A percentile compares a stretch with the other conserved stretches of the same genome.
Conservation (phyloP, 64 coral and sea anemone species). For the Trachythela sp. region DNA sequence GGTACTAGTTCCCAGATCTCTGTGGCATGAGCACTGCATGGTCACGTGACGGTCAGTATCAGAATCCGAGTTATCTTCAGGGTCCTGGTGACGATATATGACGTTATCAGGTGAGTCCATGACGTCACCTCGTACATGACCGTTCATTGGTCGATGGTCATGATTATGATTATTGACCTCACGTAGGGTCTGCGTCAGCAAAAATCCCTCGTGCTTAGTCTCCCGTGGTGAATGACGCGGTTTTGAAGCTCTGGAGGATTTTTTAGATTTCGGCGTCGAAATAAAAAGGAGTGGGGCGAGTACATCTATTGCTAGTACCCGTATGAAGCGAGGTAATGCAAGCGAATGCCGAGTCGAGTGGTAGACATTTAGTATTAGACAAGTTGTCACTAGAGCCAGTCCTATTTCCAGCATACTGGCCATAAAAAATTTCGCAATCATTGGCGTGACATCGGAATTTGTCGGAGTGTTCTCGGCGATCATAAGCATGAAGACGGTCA, state of each 20-base stretch:
- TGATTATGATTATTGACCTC: background rate
- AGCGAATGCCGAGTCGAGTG: slow-evolving; percentile 54
- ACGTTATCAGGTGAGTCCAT: background rate
- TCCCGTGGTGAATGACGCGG: background rate
- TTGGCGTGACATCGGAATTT: slow-evolving; percentile 88
- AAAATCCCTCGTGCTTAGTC: background rate
- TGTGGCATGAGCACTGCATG: too few species aligned
- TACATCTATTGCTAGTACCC: background rate
- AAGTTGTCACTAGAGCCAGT: slow-evolving; percentile 81
- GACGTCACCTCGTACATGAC: background rate
- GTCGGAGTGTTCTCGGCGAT: slow-evolving; percentile 96
- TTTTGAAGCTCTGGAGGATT: background rate
- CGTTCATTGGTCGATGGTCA: background rate
- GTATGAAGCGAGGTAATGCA: background rate
- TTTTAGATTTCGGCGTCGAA: background rate
- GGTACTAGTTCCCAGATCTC: background rate
- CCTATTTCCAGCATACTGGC: slow-evolving; percentile 96
- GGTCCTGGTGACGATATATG: background rate
- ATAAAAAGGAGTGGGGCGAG: background rate
- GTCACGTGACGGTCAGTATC: background rate
- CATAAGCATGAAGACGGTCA: slow-evolving; percentile 99
- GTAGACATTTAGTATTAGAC: slow-evolving; percentile 83
- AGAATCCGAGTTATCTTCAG: background rate
- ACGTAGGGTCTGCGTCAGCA: background rate
- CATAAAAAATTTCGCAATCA: slow-evolving; percentile 96